Evolutionary conservation across 1,140 invertebrate species (phyloP), one percentile per base, ranked within the genome.

Genomic region (Aphaenogaster floridana): DNA sequence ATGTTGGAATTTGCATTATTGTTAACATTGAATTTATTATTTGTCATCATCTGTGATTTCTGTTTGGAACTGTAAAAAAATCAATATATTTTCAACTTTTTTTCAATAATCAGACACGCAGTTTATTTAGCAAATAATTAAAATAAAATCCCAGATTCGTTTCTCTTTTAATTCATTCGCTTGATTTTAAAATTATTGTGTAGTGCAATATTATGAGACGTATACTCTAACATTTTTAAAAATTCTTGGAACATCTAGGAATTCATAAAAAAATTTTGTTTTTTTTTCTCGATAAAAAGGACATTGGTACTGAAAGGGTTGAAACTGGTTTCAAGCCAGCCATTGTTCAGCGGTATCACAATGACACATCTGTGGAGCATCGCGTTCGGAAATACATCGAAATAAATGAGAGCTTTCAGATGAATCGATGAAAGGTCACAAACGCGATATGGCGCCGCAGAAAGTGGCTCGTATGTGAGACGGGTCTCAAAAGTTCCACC

Each of bases 341-440:
- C 1, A 78, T 78, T 78, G 15, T 78, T 64, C 57, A 77, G 15
- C 15, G 28, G 9, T 78, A 78, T 34, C 59, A 78, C 76, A 64
- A 54, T 45, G 39, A 9, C 42, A 48, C 2, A 57, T 61, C 21
- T 78, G 7, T 64, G 15, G 50, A 4, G 13, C 21, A 78, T 42
- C 42, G 39, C 28, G 21, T 64, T 63, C 57, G 17, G 28, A 78
- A 64, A 78, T 78, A 78, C 42, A 48, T 48, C 39, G 76, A 63
- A 45, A 64, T 78, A 78, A 78, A 78, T 78, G 76, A 78, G 17
- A 48, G 76, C 57, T 78, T 78, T 78, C 76, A 64, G 76, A 78
- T 78, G 76, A 78, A 78, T 78, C 76, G 76, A 78, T 78, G 74
- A 78, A 78, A 78, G 76, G 57, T 54, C 39, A 64, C 76, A 78